Evolutionary conservation across 2,797 vertebrate species (phyloP).

Genomic region (Rhynchonycteris naso): DNA sequence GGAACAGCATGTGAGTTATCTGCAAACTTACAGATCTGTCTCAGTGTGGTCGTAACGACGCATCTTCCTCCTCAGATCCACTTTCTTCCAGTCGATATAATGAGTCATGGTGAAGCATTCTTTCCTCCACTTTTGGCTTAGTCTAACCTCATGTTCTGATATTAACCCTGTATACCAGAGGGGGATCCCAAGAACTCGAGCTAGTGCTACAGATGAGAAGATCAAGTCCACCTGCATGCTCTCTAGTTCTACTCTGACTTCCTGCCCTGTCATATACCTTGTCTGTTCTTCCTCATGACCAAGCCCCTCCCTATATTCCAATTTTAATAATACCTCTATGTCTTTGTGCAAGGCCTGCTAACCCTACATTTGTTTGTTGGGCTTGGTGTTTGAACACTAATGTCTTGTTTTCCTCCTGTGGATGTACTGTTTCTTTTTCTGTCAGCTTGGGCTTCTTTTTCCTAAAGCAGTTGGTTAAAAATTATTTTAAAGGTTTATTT

Average conservation of each 20-base stretch:
- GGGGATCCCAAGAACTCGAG: background rate
- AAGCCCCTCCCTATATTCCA: background rate
- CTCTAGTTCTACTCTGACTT: background rate
- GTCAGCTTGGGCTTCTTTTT: background rate
- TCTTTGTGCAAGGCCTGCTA: background rate
- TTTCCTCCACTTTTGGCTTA: background rate
- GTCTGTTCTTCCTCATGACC: background rate
- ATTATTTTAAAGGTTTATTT: background rate
- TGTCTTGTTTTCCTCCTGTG: background rate
- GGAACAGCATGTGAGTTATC: background rate
- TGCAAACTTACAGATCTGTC: background rate
- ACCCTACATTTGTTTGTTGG: background rate
- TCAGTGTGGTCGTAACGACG: background rate
- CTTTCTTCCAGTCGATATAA: background rate
- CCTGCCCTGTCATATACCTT: background rate
- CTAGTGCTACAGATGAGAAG: background rate
- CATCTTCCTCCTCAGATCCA: background rate
- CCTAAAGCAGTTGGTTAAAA: background rate
- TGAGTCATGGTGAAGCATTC: background rate
- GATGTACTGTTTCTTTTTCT: background rate
- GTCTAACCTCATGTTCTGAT: background rate
- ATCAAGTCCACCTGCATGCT: background rate
- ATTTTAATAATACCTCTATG: background rate
- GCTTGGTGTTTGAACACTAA: background rate
- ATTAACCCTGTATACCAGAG: background rate